These are phyloP conservation scores for Sandelia bainsii DNA, from an alignment of 2,797 vertebrate species.

Conservation along the genomic window DNA sequence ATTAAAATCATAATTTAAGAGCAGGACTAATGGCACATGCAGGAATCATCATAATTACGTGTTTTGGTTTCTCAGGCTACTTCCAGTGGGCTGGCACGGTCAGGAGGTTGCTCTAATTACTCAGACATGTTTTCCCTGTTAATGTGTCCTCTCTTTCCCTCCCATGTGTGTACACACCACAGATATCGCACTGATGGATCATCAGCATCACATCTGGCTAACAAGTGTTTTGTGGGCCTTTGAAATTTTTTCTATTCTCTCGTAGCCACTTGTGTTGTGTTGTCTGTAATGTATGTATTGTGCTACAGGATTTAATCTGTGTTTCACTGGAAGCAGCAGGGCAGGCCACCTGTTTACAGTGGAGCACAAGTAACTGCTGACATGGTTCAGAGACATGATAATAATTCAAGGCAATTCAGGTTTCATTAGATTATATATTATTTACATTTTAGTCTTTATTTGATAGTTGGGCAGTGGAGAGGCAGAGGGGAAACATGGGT, in stretches of 20 bases:
- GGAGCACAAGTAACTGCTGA: constrained; percentile 6
- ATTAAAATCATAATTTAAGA: too few relatives aligned
- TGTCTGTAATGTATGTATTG: neutral
- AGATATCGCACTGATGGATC: constrained; percentile 49
- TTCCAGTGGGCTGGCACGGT: constrained; percentile 20
- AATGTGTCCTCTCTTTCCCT: constrained; percentile 9
- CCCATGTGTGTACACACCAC: constrained; percentile 13
- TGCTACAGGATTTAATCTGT: neutral
- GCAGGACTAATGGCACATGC: too few relatives aligned
- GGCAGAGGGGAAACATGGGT: too few relatives aligned
- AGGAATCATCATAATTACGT: constrained; percentile 15
- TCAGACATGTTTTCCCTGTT: constrained; percentile 4
- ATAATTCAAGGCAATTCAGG: constrained; percentile 1
- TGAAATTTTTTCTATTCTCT: constrained; percentile 22
- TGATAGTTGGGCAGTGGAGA: too few relatives aligned
- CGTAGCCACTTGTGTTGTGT: constrained; percentile 5
- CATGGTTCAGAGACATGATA: constrained; percentile 8
- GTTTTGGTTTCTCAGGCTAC: constrained; percentile 15
- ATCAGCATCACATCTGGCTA: constrained; percentile 40
- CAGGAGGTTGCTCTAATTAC: constrained; percentile 36
- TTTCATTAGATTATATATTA: too few relatives aligned
- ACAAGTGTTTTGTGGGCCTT: constrained; percentile 13
- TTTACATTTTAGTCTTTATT: too few relatives aligned
- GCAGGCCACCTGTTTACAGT: constrained; percentile 21
- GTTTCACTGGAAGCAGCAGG: constrained; percentile 8